Percentiles rank a stretch among this genome's conserved stretches.
phyloP scores from a whole-genome alignment of 2,797 vertebrate species.

The Ateles fusciceps region DNA sequence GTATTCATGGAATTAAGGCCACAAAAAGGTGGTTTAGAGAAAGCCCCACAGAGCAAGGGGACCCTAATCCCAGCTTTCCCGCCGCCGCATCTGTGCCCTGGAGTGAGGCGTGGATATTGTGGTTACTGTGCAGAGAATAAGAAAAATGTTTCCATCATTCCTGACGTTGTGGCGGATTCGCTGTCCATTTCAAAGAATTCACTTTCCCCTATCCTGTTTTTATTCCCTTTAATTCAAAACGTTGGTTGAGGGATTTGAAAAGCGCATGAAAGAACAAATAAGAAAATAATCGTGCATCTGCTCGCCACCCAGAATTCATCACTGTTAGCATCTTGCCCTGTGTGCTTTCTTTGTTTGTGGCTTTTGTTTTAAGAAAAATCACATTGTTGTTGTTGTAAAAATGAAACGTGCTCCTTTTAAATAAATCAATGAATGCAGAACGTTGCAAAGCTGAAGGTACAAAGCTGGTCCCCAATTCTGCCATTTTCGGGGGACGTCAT shows the following conservation, averaged over 20 bases:
- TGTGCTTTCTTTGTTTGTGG: not conserved
- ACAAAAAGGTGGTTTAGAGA: conserved; percentile 60
- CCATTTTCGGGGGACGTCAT: rapidly evolving
- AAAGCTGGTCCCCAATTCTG: not conserved
- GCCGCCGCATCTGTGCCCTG: not conserved
- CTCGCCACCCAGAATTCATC: not conserved
- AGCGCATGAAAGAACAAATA: not conserved
- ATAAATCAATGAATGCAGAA: not conserved
- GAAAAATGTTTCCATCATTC: not conserved
- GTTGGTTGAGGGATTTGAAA: not conserved
- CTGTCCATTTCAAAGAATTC: not conserved
- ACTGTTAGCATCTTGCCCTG: not conserved
- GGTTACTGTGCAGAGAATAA: not conserved
- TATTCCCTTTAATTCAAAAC: conserved; percentile 14
- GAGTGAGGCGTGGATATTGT: not conserved
- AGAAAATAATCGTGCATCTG: not conserved
- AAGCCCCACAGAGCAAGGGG: conserved; percentile 30
- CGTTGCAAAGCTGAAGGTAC: not conserved
- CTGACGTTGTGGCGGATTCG: not conserved
- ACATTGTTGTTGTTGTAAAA: not conserved
- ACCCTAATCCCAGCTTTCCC: not conserved
- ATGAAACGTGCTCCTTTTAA: not conserved
- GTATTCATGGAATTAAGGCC: conserved; percentile 61
- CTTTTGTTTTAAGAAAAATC: not conserved
- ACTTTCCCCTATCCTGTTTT: not conserved